Base-by-base conservation (phyloP, 2,888 invertebrate genomes). In the Tiliacea aurago region DNA sequence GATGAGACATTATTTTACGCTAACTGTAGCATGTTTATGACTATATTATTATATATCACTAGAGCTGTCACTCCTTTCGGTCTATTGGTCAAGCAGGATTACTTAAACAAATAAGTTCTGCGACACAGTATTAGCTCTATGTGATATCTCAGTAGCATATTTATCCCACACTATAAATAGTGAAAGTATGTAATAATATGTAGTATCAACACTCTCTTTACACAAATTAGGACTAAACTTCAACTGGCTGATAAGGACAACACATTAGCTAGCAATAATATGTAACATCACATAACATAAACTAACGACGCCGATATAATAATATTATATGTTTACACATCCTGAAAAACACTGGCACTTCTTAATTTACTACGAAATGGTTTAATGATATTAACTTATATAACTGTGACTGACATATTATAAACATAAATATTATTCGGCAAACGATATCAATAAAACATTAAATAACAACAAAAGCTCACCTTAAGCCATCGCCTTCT, bases 401-500 rank as follows among this genome's bases (percentile, higher is more conserved):
- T 15, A 15, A 23, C 41, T 20, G 6, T n/a, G 5, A n/a, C 20
- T 41, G 13, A 33, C 15, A 23, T n/a, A n/a, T 51, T n/a, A n/a
- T 51, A 59, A 75, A 79, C 56, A 33, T 64, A 43, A 41, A 66
- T 33, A 63, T 49, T 37, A 70, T 10, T 33, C 33, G 18, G 53
- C 41, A 58, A 64, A 71, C 28, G 53, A 64, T 13, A 15, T 18
- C 11, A 59, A 66, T 58, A 55, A n/a, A 66, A 51, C 20, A 10
- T 10, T 18, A 18, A 28, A 45, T 45, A 63, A 71, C 9, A 70
- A 53, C 18, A 45, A 80, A 73, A 53, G 51, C 90, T 87, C 70
- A 96, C 96, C 94, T 95, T 95, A 65, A 95, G 80, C 96, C 96
- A 96, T 80, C 95, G 92, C 91, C 94, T 92, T 78, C 95, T 89